Base-by-base conservation (phyloP, 2,888 invertebrate genomes). In the Gryllus longicercus region DNA sequence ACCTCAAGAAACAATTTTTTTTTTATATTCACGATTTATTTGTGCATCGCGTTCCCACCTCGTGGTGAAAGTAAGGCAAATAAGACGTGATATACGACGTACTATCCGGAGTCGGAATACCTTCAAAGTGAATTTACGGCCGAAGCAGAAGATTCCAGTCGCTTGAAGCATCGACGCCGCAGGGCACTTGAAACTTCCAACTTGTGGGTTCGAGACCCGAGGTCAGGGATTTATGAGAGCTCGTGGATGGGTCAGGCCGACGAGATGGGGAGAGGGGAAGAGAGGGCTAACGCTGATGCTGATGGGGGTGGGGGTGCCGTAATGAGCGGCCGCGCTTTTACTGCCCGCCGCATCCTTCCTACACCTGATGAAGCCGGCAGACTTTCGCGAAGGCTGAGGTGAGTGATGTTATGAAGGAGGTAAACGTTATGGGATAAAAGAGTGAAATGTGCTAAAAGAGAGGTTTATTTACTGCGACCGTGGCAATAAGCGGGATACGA, bases 11-110 rank as follows among this genome's bases (percentile, higher is more conserved):
- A 63, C 11, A 18, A 5, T 1, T n/a, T 63, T 63, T 63, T 63
- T 63, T 63, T 63, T 63, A 63, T 8, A 63, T 63, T n/a, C 63
- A 63, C 63, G 63, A 63, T 63, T 63, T 63, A 63, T 63, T 63
- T 63, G 63, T 63, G 14, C 63, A 38, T 63, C 63, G 16, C n/a
- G 63, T 63, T 63, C 63, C 63, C 63, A 63, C 63, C 14, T 63
- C n/a, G 8, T 18, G 63, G 63, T 63, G 63, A 63, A n/a, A 63
- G 63, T 63, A 63, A 8, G 16, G 63, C 63, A 63, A n/a, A 63
- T 38, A 38, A 38, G 38, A 8, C 38, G 38, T 38, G 38, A 38
- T 38, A 38, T 38, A 38, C 38, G 63, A 63, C 63, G 63, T 3
- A n/a, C 14, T 63, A 63, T 63, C n/a, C 14, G 16, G 63, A 63